Percentiles rank a stretch among this genome's conserved stretches.
These are phyloP conservation scores for Bubo bubo DNA, from an alignment of 2,113 vertebrate species.

Conservation along the genomic window DNA sequence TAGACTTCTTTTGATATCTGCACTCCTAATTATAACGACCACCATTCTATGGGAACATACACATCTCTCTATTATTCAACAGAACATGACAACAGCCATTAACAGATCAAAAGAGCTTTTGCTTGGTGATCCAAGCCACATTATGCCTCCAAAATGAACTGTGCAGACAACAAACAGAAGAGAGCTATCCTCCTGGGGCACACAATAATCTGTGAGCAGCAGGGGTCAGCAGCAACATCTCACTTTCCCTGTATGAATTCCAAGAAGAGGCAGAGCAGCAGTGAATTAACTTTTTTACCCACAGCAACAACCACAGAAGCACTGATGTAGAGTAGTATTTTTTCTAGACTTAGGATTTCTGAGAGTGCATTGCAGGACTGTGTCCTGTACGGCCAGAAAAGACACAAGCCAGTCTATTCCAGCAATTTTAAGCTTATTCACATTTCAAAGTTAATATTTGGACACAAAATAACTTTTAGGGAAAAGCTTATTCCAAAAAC, in stretches of 20 bases:
- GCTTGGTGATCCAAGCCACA: not conserved
- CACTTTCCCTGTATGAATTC: not conserved
- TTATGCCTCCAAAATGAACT: not conserved
- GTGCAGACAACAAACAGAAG: not conserved
- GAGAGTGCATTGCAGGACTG: not conserved
- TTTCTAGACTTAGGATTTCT: not conserved
- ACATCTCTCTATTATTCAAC: not conserved
- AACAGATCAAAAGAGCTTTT: not conserved
- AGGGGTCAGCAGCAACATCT: not conserved
- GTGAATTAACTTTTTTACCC: not conserved
- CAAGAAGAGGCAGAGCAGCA: not conserved
- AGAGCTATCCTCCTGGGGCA: not conserved
- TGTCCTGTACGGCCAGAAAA: not conserved
- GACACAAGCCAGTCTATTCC: not conserved
- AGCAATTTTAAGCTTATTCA: not conserved
- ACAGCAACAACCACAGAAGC: not conserved
- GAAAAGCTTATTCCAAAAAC: not conserved
- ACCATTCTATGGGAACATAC: not conserved
- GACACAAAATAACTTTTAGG: not conserved
- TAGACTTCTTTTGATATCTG: not conserved
- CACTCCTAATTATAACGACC: not conserved
- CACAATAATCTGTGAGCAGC: not conserved
- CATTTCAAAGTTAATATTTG: not conserved
- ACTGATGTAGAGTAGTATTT: not conserved
- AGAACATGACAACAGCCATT: accelerated